Conservation (phyloP, 2,113 vertebrate genomes). For the Beaufortia kweichowensis region DNA sequence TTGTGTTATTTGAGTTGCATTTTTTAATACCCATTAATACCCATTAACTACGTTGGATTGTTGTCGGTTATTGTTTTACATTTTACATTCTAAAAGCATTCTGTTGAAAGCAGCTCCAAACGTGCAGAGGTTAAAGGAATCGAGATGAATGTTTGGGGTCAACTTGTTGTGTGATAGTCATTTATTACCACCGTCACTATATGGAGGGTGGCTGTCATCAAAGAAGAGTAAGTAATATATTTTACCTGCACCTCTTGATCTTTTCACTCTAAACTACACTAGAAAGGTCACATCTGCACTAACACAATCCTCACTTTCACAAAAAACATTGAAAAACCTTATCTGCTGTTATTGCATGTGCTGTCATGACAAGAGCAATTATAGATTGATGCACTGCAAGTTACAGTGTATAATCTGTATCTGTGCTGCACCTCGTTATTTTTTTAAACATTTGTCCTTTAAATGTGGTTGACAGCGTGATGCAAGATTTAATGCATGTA, state of each 20-base stretch:
- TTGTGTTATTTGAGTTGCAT: neutral
- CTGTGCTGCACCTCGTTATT: neutral
- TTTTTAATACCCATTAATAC: no score
- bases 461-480: neutral
- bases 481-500: neutral
- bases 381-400: neutral
- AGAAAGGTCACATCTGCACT: conserved; percentile 14
- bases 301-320: neutral
- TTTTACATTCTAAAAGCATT: neutral
- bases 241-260: conserved; percentile 23
- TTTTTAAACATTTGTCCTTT: neutral
- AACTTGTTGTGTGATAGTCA: conserved; percentile 21
- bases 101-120: neutral
- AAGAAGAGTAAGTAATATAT: conserved; percentile 38
- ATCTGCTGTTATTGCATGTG: neutral
- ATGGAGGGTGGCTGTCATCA: conserved; percentile 35
- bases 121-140: neutral
- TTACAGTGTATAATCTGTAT: neutral
- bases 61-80: neutral
- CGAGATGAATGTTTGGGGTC: conserved; percentile 24
- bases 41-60: no score
- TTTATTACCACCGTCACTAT: conserved; percentile 44
- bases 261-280: neutral
- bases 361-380: neutral
- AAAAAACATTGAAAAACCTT: conserved; percentile 21